phyloP scores from a whole-genome alignment of 1,140 invertebrate genomes.

The Bradysia coprophila region DNA sequence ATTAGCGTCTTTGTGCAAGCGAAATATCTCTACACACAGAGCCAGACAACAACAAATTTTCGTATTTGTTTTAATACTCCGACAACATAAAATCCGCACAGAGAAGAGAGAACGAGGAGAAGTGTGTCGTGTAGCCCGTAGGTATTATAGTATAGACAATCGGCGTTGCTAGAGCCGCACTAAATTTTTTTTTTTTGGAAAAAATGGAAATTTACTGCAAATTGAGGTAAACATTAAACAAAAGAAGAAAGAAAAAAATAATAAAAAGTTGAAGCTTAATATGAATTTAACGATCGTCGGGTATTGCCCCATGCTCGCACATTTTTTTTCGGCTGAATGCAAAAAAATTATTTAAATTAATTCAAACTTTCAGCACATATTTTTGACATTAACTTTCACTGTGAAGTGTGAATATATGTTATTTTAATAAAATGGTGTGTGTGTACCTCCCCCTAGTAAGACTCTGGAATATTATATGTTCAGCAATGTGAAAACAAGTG shows the following conservation, averaged over 20 bases:
- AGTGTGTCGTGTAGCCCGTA: no score
- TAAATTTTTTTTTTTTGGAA: background rate
- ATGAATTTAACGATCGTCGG: background rate
- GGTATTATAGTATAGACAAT: no score
- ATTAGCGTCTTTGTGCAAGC: background rate
- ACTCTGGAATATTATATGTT: background rate
- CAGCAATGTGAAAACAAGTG: background rate
- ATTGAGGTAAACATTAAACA: background rate
- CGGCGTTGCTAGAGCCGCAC: background rate
- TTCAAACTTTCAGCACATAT: background rate
- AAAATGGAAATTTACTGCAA: background rate
- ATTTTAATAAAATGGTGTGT: no score
- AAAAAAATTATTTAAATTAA: background rate
- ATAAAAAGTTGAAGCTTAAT: background rate
- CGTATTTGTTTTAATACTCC: no score
- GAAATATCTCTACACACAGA: background rate
- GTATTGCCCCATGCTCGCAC: no score
- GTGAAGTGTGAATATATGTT: no score
- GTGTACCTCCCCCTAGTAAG: background rate
- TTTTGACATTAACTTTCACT: no score
- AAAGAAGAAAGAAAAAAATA: background rate
- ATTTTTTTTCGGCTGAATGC: no score
- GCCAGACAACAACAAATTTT: background rate
- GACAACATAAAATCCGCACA: no score
- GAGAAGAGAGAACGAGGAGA: no score